phyloP scores from a whole-genome alignment of 2,797 vertebrate species.

The Lagocephalus sceleratus region DNA sequence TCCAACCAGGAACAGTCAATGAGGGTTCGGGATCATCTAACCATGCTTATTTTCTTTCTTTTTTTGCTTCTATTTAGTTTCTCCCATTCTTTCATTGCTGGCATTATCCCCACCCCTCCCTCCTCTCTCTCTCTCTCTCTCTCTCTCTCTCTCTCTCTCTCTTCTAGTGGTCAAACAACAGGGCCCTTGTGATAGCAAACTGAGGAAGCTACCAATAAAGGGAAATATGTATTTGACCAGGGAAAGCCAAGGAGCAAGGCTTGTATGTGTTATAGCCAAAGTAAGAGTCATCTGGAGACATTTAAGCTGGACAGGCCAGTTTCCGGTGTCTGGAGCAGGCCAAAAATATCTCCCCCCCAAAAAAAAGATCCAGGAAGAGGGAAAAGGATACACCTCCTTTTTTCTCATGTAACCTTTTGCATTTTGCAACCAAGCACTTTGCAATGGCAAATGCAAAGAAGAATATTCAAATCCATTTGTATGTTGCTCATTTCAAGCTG shows the following conservation, averaged over 20 bases:
- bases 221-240: slow-evolving; percentile 58
- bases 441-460: slow-evolving; percentile 18
- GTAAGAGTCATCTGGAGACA: slow-evolving; percentile 76
- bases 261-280: slow-evolving; percentile 63
- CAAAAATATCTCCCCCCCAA: slow-evolving; percentile 61
- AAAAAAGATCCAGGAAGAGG: slow-evolving; percentile 52
- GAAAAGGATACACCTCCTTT: slow-evolving; percentile 50
- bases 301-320: slow-evolving; percentile 79
- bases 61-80: slow-evolving; percentile 25
- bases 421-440: slow-evolving; percentile 46
- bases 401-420: slow-evolving; percentile 57
- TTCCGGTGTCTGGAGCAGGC: slow-evolving; percentile 74
- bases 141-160: too few relatives aligned
- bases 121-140: slow-evolving; percentile 4
- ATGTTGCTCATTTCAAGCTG: slow-evolving; percentile 19
- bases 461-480: slow-evolving; percentile 14
- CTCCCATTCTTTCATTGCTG: slow-evolving; percentile 18
- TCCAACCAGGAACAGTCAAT: slow-evolving; percentile 41
- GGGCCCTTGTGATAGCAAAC: slow-evolving; percentile 66
- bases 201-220: slow-evolving; percentile 73
- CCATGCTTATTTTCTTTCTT: slow-evolving; percentile 5
- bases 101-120: slow-evolving; percentile 13
- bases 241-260: slow-evolving; percentile 38
- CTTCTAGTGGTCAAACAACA: slow-evolving; percentile 59
- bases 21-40: slow-evolving; percentile 43